phyloP scores from a whole-genome alignment of 2,888 invertebrate genomes.

The Invenusta paracnida region DNA sequence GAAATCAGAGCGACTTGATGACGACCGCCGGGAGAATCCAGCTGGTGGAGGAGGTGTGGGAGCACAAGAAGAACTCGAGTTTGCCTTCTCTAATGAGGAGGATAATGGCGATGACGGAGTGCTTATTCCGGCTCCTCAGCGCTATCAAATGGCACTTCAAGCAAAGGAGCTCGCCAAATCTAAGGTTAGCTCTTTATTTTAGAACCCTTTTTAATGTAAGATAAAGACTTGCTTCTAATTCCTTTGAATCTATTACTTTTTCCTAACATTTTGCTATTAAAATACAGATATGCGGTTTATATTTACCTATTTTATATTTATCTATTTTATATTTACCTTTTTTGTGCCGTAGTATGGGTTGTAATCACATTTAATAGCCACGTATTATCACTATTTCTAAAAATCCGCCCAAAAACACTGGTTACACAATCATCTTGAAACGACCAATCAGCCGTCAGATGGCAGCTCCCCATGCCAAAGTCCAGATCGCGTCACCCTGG shows the following conservation, averaged over 20 bases:
- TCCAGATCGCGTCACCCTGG: neutral
- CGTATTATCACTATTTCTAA: neutral
- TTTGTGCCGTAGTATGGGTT: neutral
- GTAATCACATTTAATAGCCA: neutral
- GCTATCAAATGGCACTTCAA: conserved; percentile 33
- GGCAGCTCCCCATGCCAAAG: neutral
- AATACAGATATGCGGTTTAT: no score
- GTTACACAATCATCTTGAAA: no score
- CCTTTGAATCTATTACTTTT: no score
- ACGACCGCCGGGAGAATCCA: neutral
- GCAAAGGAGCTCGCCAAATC: conserved; percentile 28
- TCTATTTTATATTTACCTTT: no score
- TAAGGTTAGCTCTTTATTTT: conserved; percentile 13
- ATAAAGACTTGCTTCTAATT: no score
- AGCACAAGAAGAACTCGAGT: conserved; percentile 30
- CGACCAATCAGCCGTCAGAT: no score
- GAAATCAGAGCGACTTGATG: neutral
- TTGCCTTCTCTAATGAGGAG: conserved; percentile 35
- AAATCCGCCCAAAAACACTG: neutral
- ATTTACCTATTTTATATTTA: no score
- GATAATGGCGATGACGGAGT: neutral
- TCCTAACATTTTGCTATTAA: no score
- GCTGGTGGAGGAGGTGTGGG: neutral
- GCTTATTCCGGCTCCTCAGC: conserved; percentile 28
- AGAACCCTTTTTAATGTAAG: no score